These are phyloP conservation scores for Lepus europaeus DNA, from an alignment of 2,113 vertebrate genomes.

Conservation along the genomic window DNA sequence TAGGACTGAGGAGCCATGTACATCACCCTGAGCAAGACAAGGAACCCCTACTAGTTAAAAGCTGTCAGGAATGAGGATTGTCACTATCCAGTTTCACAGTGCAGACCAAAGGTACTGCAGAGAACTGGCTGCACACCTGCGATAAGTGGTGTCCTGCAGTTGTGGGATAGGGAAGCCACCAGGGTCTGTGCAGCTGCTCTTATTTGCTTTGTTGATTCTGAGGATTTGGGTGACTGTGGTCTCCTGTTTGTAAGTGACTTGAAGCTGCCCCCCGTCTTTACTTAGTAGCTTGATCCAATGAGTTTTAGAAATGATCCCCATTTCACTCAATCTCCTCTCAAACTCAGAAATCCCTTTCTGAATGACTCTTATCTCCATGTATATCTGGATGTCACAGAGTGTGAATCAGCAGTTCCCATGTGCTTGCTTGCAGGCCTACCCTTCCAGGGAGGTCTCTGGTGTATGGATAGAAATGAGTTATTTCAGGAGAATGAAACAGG, in stretches of 20 bases:
- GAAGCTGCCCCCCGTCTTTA: not conserved
- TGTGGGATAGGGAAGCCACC: accelerated
- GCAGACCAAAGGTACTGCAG: not conserved
- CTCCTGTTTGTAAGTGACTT: not conserved
- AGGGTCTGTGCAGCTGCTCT: not conserved
- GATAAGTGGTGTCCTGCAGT: accelerated
- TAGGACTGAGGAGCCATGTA: not conserved
- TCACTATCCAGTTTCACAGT: not conserved
- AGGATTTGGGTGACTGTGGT: not conserved
- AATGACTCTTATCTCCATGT: not conserved
- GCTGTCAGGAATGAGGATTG: not conserved
- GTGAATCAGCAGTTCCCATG: not conserved
- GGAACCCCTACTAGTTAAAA: not conserved
- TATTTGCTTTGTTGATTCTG: not conserved
- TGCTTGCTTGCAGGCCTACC: not conserved
- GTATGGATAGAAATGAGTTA: not conserved
- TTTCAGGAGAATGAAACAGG: not conserved
- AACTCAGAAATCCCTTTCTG: not conserved
- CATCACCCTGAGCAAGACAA: not conserved
- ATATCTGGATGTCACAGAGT: not conserved
- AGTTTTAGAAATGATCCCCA: not conserved
- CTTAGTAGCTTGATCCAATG: not conserved
- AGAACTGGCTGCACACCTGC: not conserved
- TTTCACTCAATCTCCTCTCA: not conserved
- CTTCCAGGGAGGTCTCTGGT: not conserved